A percentile compares a stretch with the other conserved stretches of the same genome.
Conservation (phyloP, 2,113 vertebrate species). For the Neolamprologus modestus region DNA sequence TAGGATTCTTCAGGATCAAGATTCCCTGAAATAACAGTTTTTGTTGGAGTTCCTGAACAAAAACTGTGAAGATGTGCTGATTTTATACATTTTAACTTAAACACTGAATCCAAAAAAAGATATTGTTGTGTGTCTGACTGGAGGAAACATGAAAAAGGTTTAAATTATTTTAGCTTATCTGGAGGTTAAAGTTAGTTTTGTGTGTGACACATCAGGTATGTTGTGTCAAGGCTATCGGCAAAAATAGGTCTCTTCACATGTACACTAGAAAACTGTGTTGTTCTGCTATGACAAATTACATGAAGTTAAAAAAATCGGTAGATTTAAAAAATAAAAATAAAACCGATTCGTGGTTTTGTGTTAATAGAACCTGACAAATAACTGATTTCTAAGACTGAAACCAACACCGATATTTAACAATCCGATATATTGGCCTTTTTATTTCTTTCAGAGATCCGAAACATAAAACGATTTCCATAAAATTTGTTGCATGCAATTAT, state of each 20-base stretch:
- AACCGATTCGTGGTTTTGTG: neutral
- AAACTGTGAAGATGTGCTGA: neutral
- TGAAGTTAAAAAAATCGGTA: neutral
- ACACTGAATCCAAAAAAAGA: neutral
- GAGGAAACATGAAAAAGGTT: neutral
- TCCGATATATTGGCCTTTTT: neutral
- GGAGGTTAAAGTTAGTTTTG: neutral
- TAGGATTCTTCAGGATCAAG: conserved; percentile 26
- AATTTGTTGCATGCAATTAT: neutral
- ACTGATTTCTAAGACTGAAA: neutral
- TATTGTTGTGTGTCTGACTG: neutral
- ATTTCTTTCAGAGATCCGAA: neutral
- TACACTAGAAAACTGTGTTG: neutral
- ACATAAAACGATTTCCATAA: neutral
- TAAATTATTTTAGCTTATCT: neutral
- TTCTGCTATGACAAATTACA: neutral
- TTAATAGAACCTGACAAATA: neutral
- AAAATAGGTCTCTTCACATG: neutral
- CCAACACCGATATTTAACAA: neutral
- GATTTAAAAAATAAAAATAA: neutral
- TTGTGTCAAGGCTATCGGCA: neutral
- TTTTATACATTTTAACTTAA: neutral
- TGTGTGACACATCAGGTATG: neutral
- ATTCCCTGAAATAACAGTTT: conserved; percentile 10
- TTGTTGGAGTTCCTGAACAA: neutral